These are phyloP conservation scores for Oscheius sp. DNA, from an alignment of 2,888 invertebrate genomes.

Conservation along the genomic window DNA sequence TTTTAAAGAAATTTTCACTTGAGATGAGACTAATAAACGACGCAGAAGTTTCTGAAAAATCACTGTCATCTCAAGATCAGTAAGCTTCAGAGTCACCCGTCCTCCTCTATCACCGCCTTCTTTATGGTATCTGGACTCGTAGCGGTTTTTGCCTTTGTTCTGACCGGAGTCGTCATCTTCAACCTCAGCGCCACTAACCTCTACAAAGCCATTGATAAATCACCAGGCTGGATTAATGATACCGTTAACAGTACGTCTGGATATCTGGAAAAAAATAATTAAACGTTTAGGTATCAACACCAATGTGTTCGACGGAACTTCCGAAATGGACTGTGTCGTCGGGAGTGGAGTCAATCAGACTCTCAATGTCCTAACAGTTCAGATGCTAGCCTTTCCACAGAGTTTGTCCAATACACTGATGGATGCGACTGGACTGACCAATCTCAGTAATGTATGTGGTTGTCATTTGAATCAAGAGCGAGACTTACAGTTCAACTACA, in stretches of 20 bases:
- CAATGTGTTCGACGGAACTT: slow-evolving; percentile 37
- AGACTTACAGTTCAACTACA: slow-evolving; percentile 20
- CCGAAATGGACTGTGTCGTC: slow-evolving; percentile 41
- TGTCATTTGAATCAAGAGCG: neutral
- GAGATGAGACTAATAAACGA: too few species aligned
- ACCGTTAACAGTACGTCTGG: slow-evolving; percentile 3
- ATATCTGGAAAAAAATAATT: neutral
- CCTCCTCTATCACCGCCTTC: neutral
- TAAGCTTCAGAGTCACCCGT: neutral
- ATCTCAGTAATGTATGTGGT: neutral
- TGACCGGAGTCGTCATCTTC: slow-evolving; percentile 49
- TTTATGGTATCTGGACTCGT: slow-evolving; percentile 34
- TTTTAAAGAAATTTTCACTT: too few species aligned
- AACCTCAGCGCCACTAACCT: slow-evolving; percentile 46
- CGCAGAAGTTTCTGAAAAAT: too few species aligned
- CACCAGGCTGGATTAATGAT: slow-evolving; percentile 29
- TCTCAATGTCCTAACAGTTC: slow-evolving; percentile 18
- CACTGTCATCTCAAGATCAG: neutral
- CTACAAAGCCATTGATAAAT: slow-evolving; percentile 39
- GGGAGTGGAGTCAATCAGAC: slow-evolving; percentile 35
- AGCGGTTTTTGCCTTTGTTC: slow-evolving; percentile 40
- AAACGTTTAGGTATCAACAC: slow-evolving; percentile 41
- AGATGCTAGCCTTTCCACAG: slow-evolving; percentile 13
- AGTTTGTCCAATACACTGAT: neutral
- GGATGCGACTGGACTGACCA: neutral